Evolutionary conservation across 2,888 invertebrate genomes (phyloP).

Genomic region (Dascillus cervinus): DNA sequence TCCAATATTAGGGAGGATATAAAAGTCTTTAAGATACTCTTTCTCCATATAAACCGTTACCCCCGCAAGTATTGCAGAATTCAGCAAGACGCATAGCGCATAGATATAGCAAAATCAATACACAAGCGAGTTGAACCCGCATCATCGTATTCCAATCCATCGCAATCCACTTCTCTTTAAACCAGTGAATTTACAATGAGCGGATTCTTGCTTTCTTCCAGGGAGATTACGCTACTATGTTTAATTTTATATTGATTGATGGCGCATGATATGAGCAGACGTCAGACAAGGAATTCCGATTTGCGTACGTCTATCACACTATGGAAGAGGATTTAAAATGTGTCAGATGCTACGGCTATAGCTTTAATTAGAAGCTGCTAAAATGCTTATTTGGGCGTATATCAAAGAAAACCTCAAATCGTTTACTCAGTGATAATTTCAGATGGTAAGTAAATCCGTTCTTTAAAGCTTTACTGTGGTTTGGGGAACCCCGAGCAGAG

Average conservation of each 20-base stretch:
- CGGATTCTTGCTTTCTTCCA: conserved; percentile 18
- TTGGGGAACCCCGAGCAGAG: no score
- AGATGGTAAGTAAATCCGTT: no score
- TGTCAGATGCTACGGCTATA: no score
- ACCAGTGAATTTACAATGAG: conserved; percentile 29
- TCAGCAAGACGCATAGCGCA: conserved; percentile 35
- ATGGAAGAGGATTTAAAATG: no score
- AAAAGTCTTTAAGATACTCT: conserved; percentile 34
- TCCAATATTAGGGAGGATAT: conserved; percentile 35
- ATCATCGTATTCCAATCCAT: conserved; percentile 32
- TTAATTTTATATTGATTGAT: conserved; percentile 15
- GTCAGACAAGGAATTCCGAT: background rate
- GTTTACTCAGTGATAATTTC: no score
- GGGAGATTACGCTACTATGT: conserved; percentile 10
- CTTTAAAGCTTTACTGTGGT: no score
- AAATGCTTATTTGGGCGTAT: no score
- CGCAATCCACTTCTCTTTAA: conserved; percentile 24
- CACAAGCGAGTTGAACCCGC: conserved; percentile 29
- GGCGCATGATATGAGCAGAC: conserved; percentile 10
- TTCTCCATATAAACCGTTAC: conserved; percentile 16
- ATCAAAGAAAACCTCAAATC: no score
- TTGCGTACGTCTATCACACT: no score
- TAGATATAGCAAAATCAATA: conserved; percentile 36
- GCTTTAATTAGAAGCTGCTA: no score
- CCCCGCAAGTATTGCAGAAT: conserved; percentile 29